A percentile compares a stretch with the other conserved stretches of the same genome.
Evolutionary conservation across 2,888 invertebrate genomes (phyloP).

Genomic region (Drosophila buzzatii): DNA sequence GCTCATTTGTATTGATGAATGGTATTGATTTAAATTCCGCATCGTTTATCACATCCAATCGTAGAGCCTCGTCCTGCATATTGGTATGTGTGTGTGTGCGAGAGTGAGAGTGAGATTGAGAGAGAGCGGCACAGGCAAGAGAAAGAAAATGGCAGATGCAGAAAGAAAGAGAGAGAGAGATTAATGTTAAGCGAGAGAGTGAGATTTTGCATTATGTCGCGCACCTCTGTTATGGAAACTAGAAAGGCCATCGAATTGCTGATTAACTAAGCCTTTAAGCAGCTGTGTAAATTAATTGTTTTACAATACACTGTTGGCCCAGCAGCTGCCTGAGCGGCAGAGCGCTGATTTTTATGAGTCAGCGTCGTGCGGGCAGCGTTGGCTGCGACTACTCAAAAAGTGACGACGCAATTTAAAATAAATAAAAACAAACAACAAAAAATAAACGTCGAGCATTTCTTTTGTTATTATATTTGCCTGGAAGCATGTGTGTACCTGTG

Average conservation of each 20-base stretch:
- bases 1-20: conserved; percentile 71
- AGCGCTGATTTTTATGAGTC: conserved; percentile 31
- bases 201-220: conserved; percentile 12
- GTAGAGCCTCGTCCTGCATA: conserved; percentile 77
- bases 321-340: conserved; percentile 9
- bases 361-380: conserved; percentile 15
- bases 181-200: conserved; percentile 1
- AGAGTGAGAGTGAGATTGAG: not conserved
- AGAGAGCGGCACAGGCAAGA: not conserved
- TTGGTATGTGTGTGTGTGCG: not conserved
- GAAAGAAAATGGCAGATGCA: not conserved
- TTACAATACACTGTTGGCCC: conserved; percentile 22
- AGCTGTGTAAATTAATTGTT: not conserved
- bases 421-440: conserved; percentile 43
- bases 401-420: conserved; percentile 59
- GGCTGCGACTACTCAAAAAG: conserved; percentile 35
- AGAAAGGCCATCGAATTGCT: conserved; percentile 54
- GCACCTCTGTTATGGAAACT: conserved; percentile 62
- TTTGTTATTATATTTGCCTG: conserved; percentile 49
- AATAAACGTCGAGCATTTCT: conserved; percentile 54
- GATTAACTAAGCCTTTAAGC: conserved; percentile 1
- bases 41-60: conserved; percentile 74
- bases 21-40: conserved; percentile 83
- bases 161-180: conserved; percentile 2
- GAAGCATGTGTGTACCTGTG: conserved; percentile 6